Evolutionary conservation across 2,797 vertebrate genomes (phyloP).

Genomic region (Acanthis flammea): DNA sequence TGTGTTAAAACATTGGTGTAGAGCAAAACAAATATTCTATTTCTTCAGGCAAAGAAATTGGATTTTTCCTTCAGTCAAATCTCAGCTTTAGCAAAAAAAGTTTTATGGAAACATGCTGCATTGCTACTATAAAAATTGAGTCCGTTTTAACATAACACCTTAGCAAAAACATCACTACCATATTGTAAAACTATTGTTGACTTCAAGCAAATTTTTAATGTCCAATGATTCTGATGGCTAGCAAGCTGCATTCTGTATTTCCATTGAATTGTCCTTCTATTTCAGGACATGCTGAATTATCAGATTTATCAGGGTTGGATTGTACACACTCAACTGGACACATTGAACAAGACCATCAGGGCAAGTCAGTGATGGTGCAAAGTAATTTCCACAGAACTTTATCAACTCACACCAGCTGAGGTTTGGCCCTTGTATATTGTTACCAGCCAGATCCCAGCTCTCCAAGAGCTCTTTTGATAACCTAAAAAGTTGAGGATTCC

Average conservation of each 20-base stretch:
- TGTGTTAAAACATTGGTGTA: background rate
- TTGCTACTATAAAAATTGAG: background rate
- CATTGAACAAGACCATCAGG: background rate
- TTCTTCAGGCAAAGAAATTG: background rate
- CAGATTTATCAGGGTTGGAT: background rate
- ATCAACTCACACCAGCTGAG: background rate
- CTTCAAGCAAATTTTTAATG: background rate
- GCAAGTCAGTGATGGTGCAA: background rate
- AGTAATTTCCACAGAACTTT: background rate
- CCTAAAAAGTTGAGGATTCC: background rate
- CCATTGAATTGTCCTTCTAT: background rate
- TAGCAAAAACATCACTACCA: background rate
- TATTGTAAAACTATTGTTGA: background rate
- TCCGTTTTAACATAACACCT: background rate
- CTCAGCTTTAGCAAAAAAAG: background rate
- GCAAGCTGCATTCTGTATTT: background rate
- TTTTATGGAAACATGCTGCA: background rate
- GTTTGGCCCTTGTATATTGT: background rate
- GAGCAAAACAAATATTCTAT: background rate
- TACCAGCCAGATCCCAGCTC: background rate
- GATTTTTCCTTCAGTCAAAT: background rate
- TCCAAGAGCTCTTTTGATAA: background rate
- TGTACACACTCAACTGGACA: background rate
- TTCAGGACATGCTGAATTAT: background rate
- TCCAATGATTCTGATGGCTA: background rate